Base-by-base conservation (phyloP, 2,113 vertebrate species). In the Talpa occidentalis region DNA sequence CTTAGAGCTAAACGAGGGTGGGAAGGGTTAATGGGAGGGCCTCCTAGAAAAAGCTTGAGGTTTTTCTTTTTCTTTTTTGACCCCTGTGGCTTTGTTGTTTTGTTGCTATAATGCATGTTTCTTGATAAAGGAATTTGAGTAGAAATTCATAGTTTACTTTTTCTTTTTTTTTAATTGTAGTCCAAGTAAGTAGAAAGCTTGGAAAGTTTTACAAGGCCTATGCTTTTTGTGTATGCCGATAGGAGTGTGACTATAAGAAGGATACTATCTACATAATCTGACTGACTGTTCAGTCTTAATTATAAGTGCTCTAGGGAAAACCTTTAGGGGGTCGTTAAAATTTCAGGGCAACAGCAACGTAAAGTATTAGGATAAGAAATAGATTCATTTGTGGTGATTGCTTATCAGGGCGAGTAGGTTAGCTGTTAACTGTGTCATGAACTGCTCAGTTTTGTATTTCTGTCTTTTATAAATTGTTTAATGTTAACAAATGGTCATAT, bases 361-460 rank as follows among this genome's bases (percentile, higher is more conserved):
- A 44, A 93, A 91, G 9, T 83, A 21, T 81, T 66, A 35, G 11
- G 42, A 73, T 30, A 82, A 77, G 15, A 59, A 88, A 35, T 28
- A 80, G 19, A 72, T 83, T 94, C 88, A 37, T 64, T 76, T 59
- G 19, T 95, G 37, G 40, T 47, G 8, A 72, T 85, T 95, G 19
- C 87, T 22, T 87, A 82, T 91, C 40, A 79, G 32, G 47, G 40
- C 69, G 60, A 32, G 42, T 32, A 66, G 32, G 9, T 74, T 66
- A 30, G 37, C 32, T 12, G 19, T 79, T 76, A 62, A 62, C 28
- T 90, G 12, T 56, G 4, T 56, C 49, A n/a, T 85, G 5, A 90
- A 26, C 69, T 52, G 1, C 82, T 85, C 54, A 93, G 90, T 78
- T 90, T 44, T 94, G 10, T 89, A 92, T 95, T 86, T 94, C 59